Evolutionary conservation across 2,888 invertebrate species (phyloP).

Genomic region (Eristalinus sepulchralis): DNA sequence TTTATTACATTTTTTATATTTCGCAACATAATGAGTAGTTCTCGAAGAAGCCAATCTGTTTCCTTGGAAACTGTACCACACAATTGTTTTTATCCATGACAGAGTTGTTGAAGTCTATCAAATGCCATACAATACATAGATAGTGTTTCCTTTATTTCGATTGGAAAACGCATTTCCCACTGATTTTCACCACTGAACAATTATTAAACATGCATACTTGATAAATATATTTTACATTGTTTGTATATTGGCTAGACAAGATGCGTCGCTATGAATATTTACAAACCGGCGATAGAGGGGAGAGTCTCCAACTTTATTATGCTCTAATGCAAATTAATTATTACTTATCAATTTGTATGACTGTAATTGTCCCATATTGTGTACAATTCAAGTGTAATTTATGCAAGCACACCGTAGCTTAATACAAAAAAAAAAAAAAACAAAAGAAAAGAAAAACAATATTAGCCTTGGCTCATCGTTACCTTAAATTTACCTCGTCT

Average conservation of each 20-base stretch:
- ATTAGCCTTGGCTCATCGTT: slow-evolving; percentile 32
- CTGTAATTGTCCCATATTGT: not conserved
- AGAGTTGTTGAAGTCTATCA: too few relatives aligned
- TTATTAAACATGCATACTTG: not conserved
- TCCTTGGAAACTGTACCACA: too few relatives aligned
- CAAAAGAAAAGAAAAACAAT: too few relatives aligned
- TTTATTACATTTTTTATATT: too few relatives aligned
- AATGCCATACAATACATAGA: too few relatives aligned
- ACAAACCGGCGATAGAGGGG: not conserved
- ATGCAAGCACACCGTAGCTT: slow-evolving; percentile 4
- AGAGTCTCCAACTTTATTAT: not conserved
- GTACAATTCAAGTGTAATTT: not conserved
- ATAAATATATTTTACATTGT: not conserved
- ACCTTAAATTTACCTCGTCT: slow-evolving; percentile 13
- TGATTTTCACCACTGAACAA: not conserved
- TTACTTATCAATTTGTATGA: not conserved
- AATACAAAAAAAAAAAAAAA: slow-evolving; percentile 22
- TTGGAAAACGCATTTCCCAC: not conserved
- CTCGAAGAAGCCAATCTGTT: too few relatives aligned
- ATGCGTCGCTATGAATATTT: not conserved
- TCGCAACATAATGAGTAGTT: too few relatives aligned
- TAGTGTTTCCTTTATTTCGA: not conserved
- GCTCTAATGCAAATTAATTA: not conserved
- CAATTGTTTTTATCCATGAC: too few relatives aligned
- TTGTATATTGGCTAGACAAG: not conserved